Evolutionary conservation across 2,888 invertebrate genomes (phyloP).

Genomic region (Druceiella hillmani): DNA sequence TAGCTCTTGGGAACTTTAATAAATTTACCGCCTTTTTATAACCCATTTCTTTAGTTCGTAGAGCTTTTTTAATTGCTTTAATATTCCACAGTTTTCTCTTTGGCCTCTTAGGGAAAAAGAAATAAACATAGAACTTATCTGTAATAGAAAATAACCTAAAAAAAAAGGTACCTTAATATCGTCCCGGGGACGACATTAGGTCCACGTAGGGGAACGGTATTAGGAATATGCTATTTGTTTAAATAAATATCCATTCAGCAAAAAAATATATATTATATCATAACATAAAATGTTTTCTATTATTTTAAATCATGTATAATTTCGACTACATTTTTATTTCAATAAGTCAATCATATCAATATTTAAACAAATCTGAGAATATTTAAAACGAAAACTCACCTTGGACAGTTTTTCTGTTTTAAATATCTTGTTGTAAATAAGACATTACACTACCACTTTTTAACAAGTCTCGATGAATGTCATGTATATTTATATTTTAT

Average conservation of each 20-base stretch:
- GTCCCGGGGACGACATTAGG: conserved; percentile 10
- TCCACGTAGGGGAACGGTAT: conserved; percentile 9
- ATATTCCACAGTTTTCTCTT: too few relatives aligned
- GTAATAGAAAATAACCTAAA: neutral
- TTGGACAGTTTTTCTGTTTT: too few relatives aligned
- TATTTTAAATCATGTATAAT: conserved; percentile 4
- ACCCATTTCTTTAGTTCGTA: too few relatives aligned
- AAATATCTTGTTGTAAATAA: too few relatives aligned
- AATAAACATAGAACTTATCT: neutral
- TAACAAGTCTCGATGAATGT: too few relatives aligned
- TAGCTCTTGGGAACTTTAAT: too few relatives aligned
- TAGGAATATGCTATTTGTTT: conserved; percentile 8
- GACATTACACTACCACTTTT: too few relatives aligned
- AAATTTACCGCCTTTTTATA: too few relatives aligned
- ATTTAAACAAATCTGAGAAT: conserved; percentile 7
- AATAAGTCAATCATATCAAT: conserved; percentile 7
- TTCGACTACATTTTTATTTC: neutral
- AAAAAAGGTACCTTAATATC: conserved; percentile 9
- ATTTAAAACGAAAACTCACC: conserved; percentile 7
- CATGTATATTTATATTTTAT: too few relatives aligned
- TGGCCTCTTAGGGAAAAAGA: too few relatives aligned
- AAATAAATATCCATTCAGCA: conserved; percentile 1
- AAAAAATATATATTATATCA: conserved; percentile 5
- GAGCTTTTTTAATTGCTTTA: too few relatives aligned
- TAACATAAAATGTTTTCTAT: conserved; percentile 9